Evolutionary conservation across 2,888 invertebrate species (phyloP).

Genomic region (Luperina nickerlii): DNA sequence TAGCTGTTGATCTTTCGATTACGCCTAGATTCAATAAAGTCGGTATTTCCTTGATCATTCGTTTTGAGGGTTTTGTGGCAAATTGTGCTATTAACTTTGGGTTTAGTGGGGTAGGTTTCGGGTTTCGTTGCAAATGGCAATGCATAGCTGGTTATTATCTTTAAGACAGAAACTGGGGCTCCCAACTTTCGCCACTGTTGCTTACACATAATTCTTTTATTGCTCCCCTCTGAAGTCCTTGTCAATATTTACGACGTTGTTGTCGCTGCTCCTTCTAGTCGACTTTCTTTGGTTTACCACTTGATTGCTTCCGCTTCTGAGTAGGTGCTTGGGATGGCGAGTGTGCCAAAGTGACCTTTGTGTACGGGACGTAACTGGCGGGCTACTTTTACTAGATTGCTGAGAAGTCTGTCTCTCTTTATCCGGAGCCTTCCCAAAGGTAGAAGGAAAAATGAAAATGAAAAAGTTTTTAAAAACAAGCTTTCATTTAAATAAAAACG

Average conservation of each 20-base stretch:
- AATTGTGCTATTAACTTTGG: constrained; percentile 11
- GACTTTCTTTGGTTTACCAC: not conserved
- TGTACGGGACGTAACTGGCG: too few relatives aligned
- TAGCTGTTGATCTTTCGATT: too few relatives aligned
- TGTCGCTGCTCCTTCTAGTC: constrained; percentile 18
- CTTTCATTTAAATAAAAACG: too few relatives aligned
- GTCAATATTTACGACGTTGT: constrained; percentile 30
- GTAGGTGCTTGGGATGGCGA: constrained; percentile 9
- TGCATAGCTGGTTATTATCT: constrained; percentile 41
- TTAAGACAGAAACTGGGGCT: constrained; percentile 30
- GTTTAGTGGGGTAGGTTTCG: constrained; percentile 23
- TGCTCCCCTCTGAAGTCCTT: constrained; percentile 26
- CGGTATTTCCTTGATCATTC: constrained; percentile 31
- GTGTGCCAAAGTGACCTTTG: not conserved
- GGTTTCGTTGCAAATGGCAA: constrained; percentile 51
- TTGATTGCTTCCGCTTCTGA: constrained; percentile 14
- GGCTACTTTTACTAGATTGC: too few relatives aligned
- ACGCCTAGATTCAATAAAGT: constrained; percentile 19
- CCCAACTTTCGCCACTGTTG: constrained; percentile 15
- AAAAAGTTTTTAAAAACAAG: too few relatives aligned
- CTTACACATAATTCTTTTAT: not conserved
- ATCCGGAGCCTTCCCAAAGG: too few relatives aligned
- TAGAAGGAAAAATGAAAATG: too few relatives aligned
- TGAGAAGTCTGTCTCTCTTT: too few relatives aligned
- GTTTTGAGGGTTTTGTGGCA: constrained; percentile 17